Conservation (phyloP, 2,888 invertebrate genomes). For the Dicyrtoma fusca region DNA sequence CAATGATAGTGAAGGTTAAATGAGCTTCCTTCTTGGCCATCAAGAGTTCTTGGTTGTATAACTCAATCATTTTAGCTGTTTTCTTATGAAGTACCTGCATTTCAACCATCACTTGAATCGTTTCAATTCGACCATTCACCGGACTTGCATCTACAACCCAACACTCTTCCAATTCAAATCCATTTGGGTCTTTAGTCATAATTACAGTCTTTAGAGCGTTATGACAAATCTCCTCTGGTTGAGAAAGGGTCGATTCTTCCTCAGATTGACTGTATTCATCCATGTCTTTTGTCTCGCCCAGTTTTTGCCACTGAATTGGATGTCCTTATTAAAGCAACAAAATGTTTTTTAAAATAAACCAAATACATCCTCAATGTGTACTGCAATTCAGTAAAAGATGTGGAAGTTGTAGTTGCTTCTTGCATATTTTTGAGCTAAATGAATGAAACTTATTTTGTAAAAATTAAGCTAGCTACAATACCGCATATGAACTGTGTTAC, state of each 20-base stretch:
- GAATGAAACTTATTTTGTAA: no score
- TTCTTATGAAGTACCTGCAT: conserved; percentile 26
- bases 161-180: conserved; percentile 9
- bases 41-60: background rate
- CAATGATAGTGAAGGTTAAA: conserved; percentile 44
- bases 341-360: no score
- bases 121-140: conserved; percentile 19
- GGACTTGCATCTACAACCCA: conserved; percentile 48
- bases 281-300: background rate
- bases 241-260: background rate
- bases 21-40: background rate
- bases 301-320: conserved; percentile 4
- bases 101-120: conserved; percentile 45
- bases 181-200: no score
- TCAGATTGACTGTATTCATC: background rate
- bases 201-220: background rate
- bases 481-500: no score
- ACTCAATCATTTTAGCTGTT: background rate
- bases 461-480: no score
- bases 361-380: background rate
- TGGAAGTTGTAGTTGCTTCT: background rate
- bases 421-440: conserved; percentile 9
- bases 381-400: background rate
- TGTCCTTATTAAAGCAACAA: conserved; percentile 11
- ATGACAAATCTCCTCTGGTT: conserved; percentile 21